Percentiles rank a stretch among this genome's conserved stretches.
phyloP scores from a whole-genome alignment of 2,888 invertebrate species.

The Aleiodes alternator region DNA sequence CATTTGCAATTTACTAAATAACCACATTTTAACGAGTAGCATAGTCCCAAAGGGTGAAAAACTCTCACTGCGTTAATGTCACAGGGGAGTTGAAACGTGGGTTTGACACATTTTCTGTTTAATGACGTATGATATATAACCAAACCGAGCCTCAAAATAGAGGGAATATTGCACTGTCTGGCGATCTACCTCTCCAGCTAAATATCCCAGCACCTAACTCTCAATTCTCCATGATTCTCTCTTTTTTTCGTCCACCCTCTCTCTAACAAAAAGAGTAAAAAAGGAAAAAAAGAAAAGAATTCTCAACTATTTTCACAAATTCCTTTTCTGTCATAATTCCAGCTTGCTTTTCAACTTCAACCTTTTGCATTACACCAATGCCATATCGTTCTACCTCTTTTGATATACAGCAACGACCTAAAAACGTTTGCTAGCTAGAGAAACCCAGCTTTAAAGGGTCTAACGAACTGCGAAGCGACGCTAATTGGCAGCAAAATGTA shows the following conservation, averaged over 20 bases:
- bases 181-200: conserved; percentile 17
- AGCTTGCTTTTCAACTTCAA: conserved; percentile 1
- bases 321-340: conserved; percentile 4
- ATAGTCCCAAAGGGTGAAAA: conserved; percentile 14
- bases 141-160: conserved; percentile 16
- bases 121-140: conserved; percentile 43
- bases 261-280: no score
- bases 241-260: background rate
- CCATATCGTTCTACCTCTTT: background rate
- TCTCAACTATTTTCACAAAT: background rate
- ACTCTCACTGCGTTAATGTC: conserved; percentile 22
- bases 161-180: conserved; percentile 4
- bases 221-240: conserved; percentile 7
- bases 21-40: conserved; percentile 23
- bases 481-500: conserved; percentile 59
- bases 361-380: background rate
- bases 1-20: conserved; percentile 22
- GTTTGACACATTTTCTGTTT: conserved; percentile 43
- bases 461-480: conserved; percentile 68
- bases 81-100: conserved; percentile 20
- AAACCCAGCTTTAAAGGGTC: conserved; percentile 64
- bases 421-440: conserved; percentile 59
- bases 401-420: conserved; percentile 1
- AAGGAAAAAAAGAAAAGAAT: no score
- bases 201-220: conserved; percentile 7